Conservation (phyloP, 2,113 vertebrate species). For the Megaceryle maxima region DNA sequence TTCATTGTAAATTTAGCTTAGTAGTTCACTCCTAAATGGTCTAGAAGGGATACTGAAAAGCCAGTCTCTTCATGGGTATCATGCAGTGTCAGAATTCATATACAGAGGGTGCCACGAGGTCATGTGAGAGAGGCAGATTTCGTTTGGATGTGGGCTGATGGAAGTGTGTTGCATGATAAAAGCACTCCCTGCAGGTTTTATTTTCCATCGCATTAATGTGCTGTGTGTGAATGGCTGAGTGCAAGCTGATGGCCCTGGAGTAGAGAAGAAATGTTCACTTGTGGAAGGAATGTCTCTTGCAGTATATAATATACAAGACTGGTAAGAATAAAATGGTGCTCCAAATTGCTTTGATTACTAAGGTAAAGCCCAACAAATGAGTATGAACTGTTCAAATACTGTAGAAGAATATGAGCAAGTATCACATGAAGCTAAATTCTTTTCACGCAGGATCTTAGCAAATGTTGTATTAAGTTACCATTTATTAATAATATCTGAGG, state of each 20-base stretch:
- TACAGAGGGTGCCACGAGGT: background rate
- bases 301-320: background rate
- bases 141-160: background rate
- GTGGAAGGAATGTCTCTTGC: background rate
- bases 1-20: background rate
- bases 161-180: fast-evolving
- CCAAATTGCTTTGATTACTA: background rate
- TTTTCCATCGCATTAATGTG: background rate
- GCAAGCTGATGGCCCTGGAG: background rate
- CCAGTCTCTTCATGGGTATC: background rate
- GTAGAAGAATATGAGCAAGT: background rate
- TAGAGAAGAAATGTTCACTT: background rate
- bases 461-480: background rate
- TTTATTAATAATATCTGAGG: background rate
- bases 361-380: background rate
- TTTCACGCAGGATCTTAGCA: background rate
- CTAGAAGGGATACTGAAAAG: background rate
- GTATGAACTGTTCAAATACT: background rate
- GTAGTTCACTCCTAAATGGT: background rate
- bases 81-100: background rate
- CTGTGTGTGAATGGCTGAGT: background rate
- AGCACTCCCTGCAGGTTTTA: background rate
- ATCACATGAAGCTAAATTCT: background rate
- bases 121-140: background rate
- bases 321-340: background rate